Evolutionary conservation across 30 jellyfish, hydroid and myxozoan genomes (phyloP), one percentile per base, ranked within the genome.

Genomic region (Turritopsis dohrnii): DNA sequence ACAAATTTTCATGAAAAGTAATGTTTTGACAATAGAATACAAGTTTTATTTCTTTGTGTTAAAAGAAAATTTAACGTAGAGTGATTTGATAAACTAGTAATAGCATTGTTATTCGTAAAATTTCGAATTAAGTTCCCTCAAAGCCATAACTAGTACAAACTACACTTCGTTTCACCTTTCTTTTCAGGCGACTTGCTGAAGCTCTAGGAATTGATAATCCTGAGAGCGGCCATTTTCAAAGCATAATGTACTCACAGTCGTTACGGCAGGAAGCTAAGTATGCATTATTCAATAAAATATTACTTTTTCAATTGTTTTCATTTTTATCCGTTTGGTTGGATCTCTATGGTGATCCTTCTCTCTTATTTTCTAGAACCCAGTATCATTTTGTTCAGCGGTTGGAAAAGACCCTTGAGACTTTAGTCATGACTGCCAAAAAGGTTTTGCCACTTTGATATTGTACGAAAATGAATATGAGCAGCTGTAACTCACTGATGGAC

Each of bases 231-330:
- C 94, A 81, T 52, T 87, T 84, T 52, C 93, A 69, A 29, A 80
- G 89, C 30, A 27, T 82, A 65, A 84, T 75, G 66, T 91, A 26
- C 71, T 91, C 97, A 29, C 29, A 52, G 80, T 66, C 86, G 1
- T 73, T 91, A 29, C 76, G 84, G 71, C 94, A 87, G 41, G 96
- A 91, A 80, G 97, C 96, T 8, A 87, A 87, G 97, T 91, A 87
- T 74, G 96, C n/a, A n/a, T n/a, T 76, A 13, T 41, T 5, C 60
- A 41, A 41, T 41, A 41, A 13, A 41, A 41, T 41, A 41, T 41
- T n/a, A n/a, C n/a, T n/a, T n/a, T n/a, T n/a, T n/a, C n/a, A n/a
- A n/a, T n/a, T n/a, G n/a, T n/a, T n/a, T n/a, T n/a, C n/a, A n/a
- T n/a, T n/a, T n/a, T n/a, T n/a, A n/a, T n/a, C n/a, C n/a, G n/a